phyloP scores from a whole-genome alignment of 2,888 invertebrate species.

The Drosophila pseudotalamancana region DNA sequence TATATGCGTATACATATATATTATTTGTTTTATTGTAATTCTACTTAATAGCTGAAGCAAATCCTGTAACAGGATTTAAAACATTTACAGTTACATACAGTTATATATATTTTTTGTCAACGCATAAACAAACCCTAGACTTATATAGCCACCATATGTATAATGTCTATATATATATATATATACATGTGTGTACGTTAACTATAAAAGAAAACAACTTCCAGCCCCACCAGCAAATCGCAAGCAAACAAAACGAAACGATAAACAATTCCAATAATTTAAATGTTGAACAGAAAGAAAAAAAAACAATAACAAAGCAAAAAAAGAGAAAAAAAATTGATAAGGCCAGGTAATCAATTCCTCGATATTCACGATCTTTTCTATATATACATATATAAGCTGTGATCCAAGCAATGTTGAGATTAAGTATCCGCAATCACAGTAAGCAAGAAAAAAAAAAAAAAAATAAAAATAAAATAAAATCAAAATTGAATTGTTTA shows the following conservation, averaged over 20 bases:
- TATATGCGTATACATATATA: slow-evolving; percentile 9
- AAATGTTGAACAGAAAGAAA: slow-evolving; percentile 9
- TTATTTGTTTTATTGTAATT: slow-evolving; percentile 44
- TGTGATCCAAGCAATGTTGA: slow-evolving; percentile 30
- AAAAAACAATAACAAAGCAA: not conserved
- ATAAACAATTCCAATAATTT: slow-evolving; percentile 46
- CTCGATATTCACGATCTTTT: slow-evolving; percentile 14
- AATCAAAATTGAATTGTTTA: not conserved
- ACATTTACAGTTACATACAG: slow-evolving; percentile 56
- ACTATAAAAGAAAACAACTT: slow-evolving; percentile 57
- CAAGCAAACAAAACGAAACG: slow-evolving; percentile 22
- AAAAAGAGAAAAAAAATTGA: slow-evolving; percentile 6
- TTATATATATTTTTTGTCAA: slow-evolving; percentile 37
- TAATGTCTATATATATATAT: slow-evolving; percentile 25
- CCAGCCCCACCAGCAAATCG: slow-evolving; percentile 71
- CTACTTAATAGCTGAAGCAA: slow-evolving; percentile 78
- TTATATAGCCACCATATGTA: slow-evolving; percentile 32
- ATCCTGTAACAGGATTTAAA: slow-evolving; percentile 82
- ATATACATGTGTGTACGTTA: slow-evolving; percentile 55
- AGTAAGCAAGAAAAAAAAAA: too few relatives aligned
- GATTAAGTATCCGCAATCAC: slow-evolving; percentile 22
- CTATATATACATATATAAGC: slow-evolving; percentile 8
- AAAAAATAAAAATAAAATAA: too few relatives aligned
- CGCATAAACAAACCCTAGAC: slow-evolving; percentile 34
- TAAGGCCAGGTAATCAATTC: slow-evolving; percentile 31